phyloP scores from a whole-genome alignment of 2,888 invertebrate genomes.

The Branchellion lobata region DNA sequence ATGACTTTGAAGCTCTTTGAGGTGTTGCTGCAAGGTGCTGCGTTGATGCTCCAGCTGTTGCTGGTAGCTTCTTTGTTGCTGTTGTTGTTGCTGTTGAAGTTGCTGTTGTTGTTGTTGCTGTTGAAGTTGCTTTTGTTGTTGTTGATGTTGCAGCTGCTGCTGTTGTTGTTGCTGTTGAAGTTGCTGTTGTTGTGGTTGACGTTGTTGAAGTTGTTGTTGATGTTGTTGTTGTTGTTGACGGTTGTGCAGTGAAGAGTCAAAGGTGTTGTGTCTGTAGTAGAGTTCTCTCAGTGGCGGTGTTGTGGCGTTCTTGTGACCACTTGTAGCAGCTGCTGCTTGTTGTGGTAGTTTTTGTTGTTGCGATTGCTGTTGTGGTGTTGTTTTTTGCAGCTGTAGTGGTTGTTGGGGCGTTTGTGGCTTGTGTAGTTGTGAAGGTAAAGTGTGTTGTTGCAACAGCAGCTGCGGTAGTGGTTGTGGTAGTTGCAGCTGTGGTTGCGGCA shows the following conservation, averaged over 20 bases:
- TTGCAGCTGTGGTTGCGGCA: not conserved
- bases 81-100: not conserved
- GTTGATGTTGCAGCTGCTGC: not conserved
- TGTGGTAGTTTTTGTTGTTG: not conserved
- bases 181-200: not conserved
- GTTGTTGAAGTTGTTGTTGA: not conserved
- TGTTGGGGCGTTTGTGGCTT: not conserved
- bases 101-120: not conserved
- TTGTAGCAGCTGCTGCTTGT: too few species aligned
- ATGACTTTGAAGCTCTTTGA: not conserved
- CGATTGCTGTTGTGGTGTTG: not conserved
- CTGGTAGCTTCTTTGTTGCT: not conserved
- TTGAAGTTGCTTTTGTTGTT: not conserved
- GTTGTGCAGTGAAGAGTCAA: too few species aligned
- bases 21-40: not conserved
- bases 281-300: not conserved
- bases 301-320: not conserved
- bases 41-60: not conserved
- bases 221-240: not conserved
- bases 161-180: not conserved
- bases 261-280: slow-evolving; percentile 3
- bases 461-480: not conserved
- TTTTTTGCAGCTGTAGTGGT: not conserved
- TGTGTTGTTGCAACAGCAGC: not conserved
- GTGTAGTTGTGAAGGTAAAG: too few species aligned